Base-by-base conservation (phyloP, 2,113 vertebrate species). In the Tiliqua scincoides region DNA sequence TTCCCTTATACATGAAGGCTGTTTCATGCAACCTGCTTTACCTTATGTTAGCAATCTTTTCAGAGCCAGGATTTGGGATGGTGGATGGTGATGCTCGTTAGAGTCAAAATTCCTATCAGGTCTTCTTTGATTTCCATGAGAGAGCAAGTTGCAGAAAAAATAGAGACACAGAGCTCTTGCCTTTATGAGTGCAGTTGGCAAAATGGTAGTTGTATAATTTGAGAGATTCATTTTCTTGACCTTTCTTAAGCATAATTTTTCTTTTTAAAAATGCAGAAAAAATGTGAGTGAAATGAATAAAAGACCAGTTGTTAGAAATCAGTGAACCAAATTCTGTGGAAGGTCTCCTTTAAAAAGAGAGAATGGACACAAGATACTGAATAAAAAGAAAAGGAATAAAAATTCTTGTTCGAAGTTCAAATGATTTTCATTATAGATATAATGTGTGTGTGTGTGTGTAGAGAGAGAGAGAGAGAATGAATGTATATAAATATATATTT, bases 1-100 rank as follows among this genome's bases (percentile, higher is more conserved):
- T 95, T 95, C 93, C 95, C 94, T 94, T 95, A 88, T 89, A 86
- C 71, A 80, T 85, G 88, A 93, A 78, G 88, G 83, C 90, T 80
- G 0, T 62, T 32, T 89, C 90, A 90, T 87, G 81, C 93, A 92
- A 82, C 94, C 94, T 88, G 94, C 83, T 73, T 94, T 91, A 85
- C 91, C 91, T 92, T 92, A 85, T 82, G 89, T 86, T 90, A 91
- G 86, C 80, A 62, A 57, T 82, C 88, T 84, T 11, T n/a, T 86
- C 83, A 80, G 78, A 89, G 85, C 70, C 27, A 79, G 89, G 54
- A 86, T 88, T 89, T 84, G 27, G 82, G 83, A 84, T 84, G 76
- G 87, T 37, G 75, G 86, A 85, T 48, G 32, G 43, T 91, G 35
- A 72, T 81, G 83, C 82, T 92, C 48, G 52, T 81, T 76, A 90